phyloP scores from a whole-genome alignment of 92 coral and sea anemone species.

The Phenganax subtilis region DNA sequence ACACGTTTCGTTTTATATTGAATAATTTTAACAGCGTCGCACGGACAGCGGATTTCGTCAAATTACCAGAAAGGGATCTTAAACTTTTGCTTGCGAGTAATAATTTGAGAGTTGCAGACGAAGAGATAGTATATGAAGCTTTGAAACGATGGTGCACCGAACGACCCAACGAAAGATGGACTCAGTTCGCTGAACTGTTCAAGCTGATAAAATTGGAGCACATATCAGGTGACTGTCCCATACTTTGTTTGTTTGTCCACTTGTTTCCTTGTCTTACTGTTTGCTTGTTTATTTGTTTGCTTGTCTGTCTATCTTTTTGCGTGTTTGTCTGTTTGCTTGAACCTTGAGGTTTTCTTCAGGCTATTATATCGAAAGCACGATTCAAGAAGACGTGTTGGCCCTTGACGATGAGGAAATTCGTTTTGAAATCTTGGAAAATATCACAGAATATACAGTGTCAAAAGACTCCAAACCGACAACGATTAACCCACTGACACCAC shows the following conservation, averaged over 20 bases:
- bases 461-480: neutral
- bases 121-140: constrained; percentile 39
- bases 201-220: constrained; percentile 6
- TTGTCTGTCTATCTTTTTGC: no score
- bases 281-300: no score
- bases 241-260: no score
- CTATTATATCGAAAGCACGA: constrained; percentile 1
- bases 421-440: constrained; percentile 20
- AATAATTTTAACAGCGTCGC: constrained; percentile 32
- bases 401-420: constrained; percentile 17
- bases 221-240: neutral
- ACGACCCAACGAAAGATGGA: constrained; percentile 15
- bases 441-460: neutral
- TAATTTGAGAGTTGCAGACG: constrained; percentile 17
- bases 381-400: constrained; percentile 13
- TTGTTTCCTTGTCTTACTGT: no score
- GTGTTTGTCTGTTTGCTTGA: no score
- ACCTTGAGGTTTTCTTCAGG: no score
- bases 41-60: constrained; percentile 25
- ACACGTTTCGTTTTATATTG: constrained; percentile 23
- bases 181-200: constrained; percentile 13
- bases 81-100: constrained; percentile 10
- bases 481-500: constrained; percentile 31
- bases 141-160: constrained; percentile 25
- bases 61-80: neutral